phyloP scores from a whole-genome alignment of 2,888 invertebrate genomes.

The Hydrotaea cyrtoneurina region DNA sequence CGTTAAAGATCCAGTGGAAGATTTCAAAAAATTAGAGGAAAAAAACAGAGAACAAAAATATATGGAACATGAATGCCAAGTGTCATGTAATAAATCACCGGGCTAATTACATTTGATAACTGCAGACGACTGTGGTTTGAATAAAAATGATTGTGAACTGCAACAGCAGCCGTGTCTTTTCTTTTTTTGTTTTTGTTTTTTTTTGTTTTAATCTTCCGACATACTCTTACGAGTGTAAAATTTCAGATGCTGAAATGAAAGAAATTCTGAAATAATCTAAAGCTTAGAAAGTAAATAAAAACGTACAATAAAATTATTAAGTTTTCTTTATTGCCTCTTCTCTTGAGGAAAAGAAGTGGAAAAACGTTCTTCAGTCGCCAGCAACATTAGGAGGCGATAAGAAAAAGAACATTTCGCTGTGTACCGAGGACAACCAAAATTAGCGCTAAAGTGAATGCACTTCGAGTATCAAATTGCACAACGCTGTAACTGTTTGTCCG shows the following conservation, averaged over 20 bases:
- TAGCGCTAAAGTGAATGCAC: constrained; percentile 17
- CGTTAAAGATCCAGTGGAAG: too few relatives aligned
- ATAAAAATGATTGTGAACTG: background rate
- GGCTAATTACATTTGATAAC: constrained; percentile 1
- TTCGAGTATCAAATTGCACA: constrained; percentile 20
- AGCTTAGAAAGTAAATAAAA: constrained; percentile 2
- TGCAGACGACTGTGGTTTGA: background rate
- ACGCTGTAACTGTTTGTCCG: background rate
- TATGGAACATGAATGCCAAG: constrained; percentile 5
- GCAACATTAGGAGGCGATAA: background rate
- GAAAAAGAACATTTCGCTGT: background rate
- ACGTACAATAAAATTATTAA: too few relatives aligned
- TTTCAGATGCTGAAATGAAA: background rate
- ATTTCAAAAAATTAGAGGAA: too few relatives aligned
- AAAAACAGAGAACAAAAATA: background rate
- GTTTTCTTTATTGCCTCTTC: too few relatives aligned
- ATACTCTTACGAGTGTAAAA: background rate
- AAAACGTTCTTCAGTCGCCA: constrained; percentile 1
- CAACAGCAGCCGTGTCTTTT: too few relatives aligned
- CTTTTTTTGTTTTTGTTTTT: too few relatives aligned
- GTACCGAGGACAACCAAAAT: background rate
- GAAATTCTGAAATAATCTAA: background rate
- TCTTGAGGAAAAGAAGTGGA: background rate
- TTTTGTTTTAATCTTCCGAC: too few relatives aligned
- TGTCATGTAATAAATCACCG: background rate